Evolutionary conservation across 1,140 invertebrate genomes (phyloP), one percentile per base, ranked within the genome.

Genomic region (Drosophila trapezifrons): DNA sequence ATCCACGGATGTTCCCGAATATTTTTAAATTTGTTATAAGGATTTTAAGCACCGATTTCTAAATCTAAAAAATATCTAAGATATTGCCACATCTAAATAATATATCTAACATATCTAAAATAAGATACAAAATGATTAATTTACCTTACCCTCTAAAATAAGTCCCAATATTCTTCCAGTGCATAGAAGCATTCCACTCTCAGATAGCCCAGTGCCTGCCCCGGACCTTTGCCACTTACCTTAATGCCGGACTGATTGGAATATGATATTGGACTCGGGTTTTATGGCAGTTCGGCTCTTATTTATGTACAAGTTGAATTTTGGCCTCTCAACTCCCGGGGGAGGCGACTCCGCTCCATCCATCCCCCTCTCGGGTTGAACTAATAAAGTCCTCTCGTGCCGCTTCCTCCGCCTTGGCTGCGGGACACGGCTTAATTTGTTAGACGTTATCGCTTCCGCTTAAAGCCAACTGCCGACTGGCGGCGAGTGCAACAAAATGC

Each of bases 191-290:
- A 17, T 42, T 22, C 37, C 18, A n/a, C 4, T 10, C 6, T 18
- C n/a, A 10, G 9, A 4, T 17, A 54, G 35, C 59, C 75, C 37
- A 32, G 40, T 49, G 35, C 67, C 49, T 17, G 8, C 45, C 58
- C 18, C 12, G 32, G 40, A 42, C 37, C 72, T 18, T 60, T 25
- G 78, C 63, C 90, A 91, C 83, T 76, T 91, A 90, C 85, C 81
- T 89, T 91, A 91, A 91, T 91, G 56, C 64, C 38, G 45, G 64
- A 64, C 85, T 91, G 90, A 91, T 91, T 91, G 90, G 80, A 91
- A 91, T 91, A 91, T 85, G 83, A 91, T 90, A 89, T 77, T 73
- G 60, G 72, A 60, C 75, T 74, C 69, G 74, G 60, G 38, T 78
- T 80, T 80, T 78, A 79, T 77, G 81, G 71, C 66, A 54, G 45